Evolutionary conservation across 2,113 vertebrate species (phyloP).

Genomic region (Boulengeromyrus knoepffleri): DNA sequence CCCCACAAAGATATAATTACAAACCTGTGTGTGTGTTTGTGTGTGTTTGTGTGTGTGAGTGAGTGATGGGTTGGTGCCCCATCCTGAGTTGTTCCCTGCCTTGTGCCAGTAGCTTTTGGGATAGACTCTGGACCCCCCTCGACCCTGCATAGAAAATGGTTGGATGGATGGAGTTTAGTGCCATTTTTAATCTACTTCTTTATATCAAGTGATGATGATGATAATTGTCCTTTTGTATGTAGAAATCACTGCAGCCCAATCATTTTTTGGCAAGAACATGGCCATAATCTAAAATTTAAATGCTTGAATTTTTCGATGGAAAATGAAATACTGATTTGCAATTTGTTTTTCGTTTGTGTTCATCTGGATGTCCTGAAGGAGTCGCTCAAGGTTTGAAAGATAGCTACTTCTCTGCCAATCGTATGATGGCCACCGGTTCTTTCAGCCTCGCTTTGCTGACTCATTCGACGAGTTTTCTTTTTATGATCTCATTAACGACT

Average conservation of each 20-base stretch:
- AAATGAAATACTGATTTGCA: not conserved
- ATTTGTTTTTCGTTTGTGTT: conserved; percentile 30
- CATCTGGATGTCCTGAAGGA: conserved; percentile 71
- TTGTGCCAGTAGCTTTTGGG: not conserved
- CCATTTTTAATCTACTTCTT: not conserved
- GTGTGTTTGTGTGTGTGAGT: not conserved
- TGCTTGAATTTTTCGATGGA: not conserved
- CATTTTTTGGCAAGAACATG: not conserved
- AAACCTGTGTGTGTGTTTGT: too few species aligned
- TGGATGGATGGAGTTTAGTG: not conserved
- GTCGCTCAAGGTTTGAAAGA: conserved; percentile 85
- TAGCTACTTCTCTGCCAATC: conserved; percentile 17
- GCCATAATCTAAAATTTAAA: not conserved
- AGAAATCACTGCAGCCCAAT: not conserved
- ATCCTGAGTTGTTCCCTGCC: not conserved
- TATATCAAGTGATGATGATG: not conserved
- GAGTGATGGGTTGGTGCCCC: not conserved
- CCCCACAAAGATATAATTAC: too few species aligned
- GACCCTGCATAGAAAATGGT: too few species aligned
- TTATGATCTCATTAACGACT: not conserved
- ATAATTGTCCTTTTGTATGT: not conserved
- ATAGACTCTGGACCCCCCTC: not conserved
- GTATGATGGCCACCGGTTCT: not conserved
- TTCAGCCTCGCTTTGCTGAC: not conserved
- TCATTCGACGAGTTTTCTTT: not conserved